Base-by-base conservation (phyloP, 2,797 vertebrate genomes). In the Meriones psammophilus region DNA sequence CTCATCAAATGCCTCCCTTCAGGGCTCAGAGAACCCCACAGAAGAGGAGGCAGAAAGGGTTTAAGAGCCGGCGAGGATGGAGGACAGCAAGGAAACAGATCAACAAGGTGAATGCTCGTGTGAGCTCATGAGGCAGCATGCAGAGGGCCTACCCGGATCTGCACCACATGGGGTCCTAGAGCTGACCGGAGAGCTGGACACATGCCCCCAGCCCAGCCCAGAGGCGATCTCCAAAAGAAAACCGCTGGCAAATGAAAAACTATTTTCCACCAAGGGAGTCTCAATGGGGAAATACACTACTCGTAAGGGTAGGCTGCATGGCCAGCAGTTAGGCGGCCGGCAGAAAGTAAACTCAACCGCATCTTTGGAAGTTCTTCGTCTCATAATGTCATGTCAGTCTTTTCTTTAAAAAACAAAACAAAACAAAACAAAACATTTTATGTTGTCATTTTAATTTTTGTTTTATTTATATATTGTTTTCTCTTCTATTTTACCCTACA, bases 271-370 rank as follows among this genome's bases (percentile, higher is more conserved):
- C 62, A 33, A 68, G 83, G 83, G 30, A 68, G 64, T 68, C 39
- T 68, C 83, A 50, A 42, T 85, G 83, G 64, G 33, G 64, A 85
- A 85, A 85, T n/a, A 85, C n/a, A n/a, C 83, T n/a, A 50, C 83
- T 68, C 42, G 50, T 68, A 68, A 12, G 28, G 28, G 42, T 28
- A 68, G 42, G 62, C 42, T 33, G 42, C 42, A 0, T n/a, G 62
- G 30, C 42, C 62, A 85, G 83, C 64, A 68, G 83, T 50, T 50
- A 33, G 60, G 7, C 1, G 9, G 28, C 18, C 4, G 28, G 33
- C 39, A 66, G 39, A 22, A 84, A 66, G 30, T 18, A 33, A 84
- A 46, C 62, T 46, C 81, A 46, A 12, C 36, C 10, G 50, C 50
- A 33, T 22, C 81, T 66, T 81, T 7, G 18, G 18, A 68, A 18